Percentiles rank a stretch among this genome's conserved stretches.
Conservation (phyloP, 2,113 vertebrate species). For the Motacilla alba region DNA sequence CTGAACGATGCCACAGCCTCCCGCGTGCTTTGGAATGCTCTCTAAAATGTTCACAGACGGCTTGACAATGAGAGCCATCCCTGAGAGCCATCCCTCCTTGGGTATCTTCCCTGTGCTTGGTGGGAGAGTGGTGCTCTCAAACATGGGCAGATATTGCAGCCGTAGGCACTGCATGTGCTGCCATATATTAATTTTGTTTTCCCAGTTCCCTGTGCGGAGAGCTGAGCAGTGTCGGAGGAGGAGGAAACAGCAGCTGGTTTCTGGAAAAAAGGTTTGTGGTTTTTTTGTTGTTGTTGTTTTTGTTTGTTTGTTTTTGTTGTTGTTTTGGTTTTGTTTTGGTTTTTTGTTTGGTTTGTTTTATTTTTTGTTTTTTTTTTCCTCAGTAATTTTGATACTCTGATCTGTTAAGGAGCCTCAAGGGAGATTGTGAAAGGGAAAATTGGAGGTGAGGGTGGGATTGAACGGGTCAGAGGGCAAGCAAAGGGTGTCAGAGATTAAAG, state of each 20-base stretch:
- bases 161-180: not conserved
- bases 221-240: not conserved
- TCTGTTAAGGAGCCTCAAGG: not conserved
- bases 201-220: not conserved
- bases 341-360: too few relatives aligned
- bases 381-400: not conserved
- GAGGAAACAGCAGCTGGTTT: not conserved
- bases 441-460: not conserved
- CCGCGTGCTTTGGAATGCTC: not conserved
- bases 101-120: not conserved
- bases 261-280: not conserved
- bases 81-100: not conserved
- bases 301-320: too few relatives aligned
- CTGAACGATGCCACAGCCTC: not conserved
- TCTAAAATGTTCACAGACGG: conserved; percentile 1
- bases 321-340: too few relatives aligned
- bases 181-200: not conserved
- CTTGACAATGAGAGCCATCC: not conserved
- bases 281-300: too few relatives aligned
- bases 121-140: not conserved
- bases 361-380: not conserved
- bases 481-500: not conserved
- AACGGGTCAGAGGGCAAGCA: not conserved
- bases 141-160: not conserved
- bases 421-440: not conserved